Evolutionary conservation across 2,888 invertebrate genomes (phyloP), one percentile per base, ranked within the genome.

Genomic region (Glyphotaelius pellucidus): DNA sequence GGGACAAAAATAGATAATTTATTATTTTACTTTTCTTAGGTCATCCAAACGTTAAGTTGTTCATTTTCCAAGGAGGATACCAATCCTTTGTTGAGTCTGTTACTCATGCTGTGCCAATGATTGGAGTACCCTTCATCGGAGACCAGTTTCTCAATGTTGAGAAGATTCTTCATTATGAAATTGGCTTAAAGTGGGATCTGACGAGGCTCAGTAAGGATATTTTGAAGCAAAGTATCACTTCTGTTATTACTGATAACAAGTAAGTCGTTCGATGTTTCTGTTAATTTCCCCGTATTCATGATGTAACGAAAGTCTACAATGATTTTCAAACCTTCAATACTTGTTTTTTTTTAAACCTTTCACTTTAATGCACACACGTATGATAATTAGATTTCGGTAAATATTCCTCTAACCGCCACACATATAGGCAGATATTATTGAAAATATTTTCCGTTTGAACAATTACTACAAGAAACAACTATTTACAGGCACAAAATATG

Each of bases 41-140:
- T 91, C 92, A 92, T 67, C 89, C 89, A 19, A 92, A 92, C 30
- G 47, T 90, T 19, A 92, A 91, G 79, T 84, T 92, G 25, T 91
- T 92, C 85, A 91, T 92, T 32, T 91, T 92, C 88, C 92, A 92
- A 90, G 91, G 92, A 47, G 91, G 92, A 35, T 92, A 92, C 84
- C 92, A 92, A 67, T 92, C 92, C 5, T n/a, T 91, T 15, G 81
- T 92, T 7, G 92, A 92, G 85, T 47, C 87, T n/a, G 80, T 92
- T 2, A 91, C 92, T 67, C 83, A 92, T 79, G 90, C 30, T 15
- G 92, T 92, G 5, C 92, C 91, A 52, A 91, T 91, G 90, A 79
- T 93, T 32, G 91, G 88, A n/a, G 85, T 93, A n/a, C 92, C 93
- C 12, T 93, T 93, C 35, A 38, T 90, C 19, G 89, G 89, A 25